Evolutionary conservation across 2,797 vertebrate species (phyloP).

Genomic region (Microctenopoma steveboyesi): DNA sequence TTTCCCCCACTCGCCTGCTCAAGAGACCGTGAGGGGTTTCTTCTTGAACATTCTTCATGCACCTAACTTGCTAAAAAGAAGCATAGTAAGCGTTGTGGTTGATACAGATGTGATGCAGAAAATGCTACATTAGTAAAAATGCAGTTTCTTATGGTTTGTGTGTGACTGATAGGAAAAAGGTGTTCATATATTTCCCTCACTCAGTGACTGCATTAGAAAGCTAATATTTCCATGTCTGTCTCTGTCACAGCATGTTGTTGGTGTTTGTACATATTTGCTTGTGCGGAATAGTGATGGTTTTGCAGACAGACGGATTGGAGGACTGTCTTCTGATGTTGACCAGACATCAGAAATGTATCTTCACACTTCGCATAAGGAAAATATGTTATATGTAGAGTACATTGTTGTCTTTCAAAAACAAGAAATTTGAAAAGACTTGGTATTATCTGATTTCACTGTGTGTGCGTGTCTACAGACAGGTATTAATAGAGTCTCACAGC

Average conservation of each 20-base stretch:
- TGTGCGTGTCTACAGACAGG: conserved; percentile 76
- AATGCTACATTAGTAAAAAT: conserved; percentile 38
- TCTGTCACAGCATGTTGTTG: not conserved
- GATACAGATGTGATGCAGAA: conserved; percentile 40
- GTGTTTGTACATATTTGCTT: too few relatives aligned
- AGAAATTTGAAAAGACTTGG: conserved; percentile 4
- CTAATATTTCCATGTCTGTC: not conserved
- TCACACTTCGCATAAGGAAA: conserved; percentile 1
- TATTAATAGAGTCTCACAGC: conserved; percentile 80
- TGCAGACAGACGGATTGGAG: conserved; percentile 52
- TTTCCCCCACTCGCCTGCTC: not conserved
- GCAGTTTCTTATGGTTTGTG: too few relatives aligned
- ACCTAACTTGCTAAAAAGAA: conserved; percentile 39
- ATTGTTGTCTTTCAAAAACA: not conserved
- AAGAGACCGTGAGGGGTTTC: conserved; percentile 19
- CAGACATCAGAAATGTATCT: conserved; percentile 10
- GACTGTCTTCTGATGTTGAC: conserved; percentile 41
- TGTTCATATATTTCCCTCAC: too few relatives aligned
- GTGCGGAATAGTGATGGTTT: conserved; percentile 27
- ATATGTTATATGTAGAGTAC: not conserved
- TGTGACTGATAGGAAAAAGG: too few relatives aligned
- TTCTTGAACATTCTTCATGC: conserved; percentile 51
- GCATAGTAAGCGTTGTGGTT: conserved; percentile 54
- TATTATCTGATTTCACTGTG: not conserved
- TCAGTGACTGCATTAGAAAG: too few relatives aligned